Evolutionary conservation across 2,113 vertebrate species (phyloP), one percentile per base, ranked within the genome.

Genomic region (Cyprinodon brontotheroides): DNA sequence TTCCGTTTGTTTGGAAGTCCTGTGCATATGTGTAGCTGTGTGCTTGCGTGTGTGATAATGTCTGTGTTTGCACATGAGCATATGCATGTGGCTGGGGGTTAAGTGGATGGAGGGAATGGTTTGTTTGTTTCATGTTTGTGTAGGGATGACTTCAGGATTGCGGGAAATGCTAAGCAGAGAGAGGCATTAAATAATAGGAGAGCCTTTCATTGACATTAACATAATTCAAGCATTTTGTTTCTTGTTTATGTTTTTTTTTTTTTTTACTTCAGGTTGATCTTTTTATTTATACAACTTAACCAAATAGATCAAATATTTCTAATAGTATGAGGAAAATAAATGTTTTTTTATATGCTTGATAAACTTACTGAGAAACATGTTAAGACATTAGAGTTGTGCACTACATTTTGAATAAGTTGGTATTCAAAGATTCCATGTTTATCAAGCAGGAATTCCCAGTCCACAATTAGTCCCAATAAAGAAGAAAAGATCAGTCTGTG

Each of bases 181-280:
- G 47, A 79, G 65, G 77, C 72, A 93, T 94, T 93, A 93, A 94
- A 91, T 91, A 92, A 89, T 76, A 75, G 79, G 76, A 72, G 78
- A 84, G 79, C 61, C 76, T 85, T 87, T 91, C 77, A 88, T 68
- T 72, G 78, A 85, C 91, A 90, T 91, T 89, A 73, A 79, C 89
- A 83, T 92, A 91, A 93, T 92, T 80, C 90, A 65, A 65, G 74
- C 70, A 61, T 59, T 65, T 36, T 78, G 78, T 86, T 82, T 65
- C n/a, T 40, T 20, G 59, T 38, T 74, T 78, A 85, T 72, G 57
- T 79, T 76, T 72, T 61, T 61, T 77, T 69, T 77, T 69, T 69
- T 86, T 92, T 86, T 83, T 89, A 70, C 62, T 67, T 64, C 45
- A 77, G 74, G 78, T 77, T 80, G 75, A 45, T 68, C 71, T 82